Evolutionary conservation across 2,888 invertebrate species (phyloP).

Genomic region (Sinotaia quadrata): DNA sequence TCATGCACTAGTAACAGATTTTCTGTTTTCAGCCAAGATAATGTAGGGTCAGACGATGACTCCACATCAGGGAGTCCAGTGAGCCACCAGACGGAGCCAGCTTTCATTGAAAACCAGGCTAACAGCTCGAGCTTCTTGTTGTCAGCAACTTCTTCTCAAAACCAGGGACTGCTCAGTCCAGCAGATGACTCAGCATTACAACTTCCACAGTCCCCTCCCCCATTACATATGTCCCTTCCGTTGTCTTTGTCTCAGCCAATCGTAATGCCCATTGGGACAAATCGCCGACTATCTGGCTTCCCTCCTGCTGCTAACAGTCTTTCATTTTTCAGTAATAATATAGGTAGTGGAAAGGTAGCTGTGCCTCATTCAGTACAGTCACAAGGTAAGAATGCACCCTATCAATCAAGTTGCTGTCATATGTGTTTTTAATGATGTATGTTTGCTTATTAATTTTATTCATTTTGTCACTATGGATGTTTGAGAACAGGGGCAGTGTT

Average conservation of each 20-base stretch:
- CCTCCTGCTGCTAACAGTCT: conserved; percentile 55
- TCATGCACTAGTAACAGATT: no score
- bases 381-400: not conserved
- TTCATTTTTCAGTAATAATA: conserved; percentile 64
- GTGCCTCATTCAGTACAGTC: conserved; percentile 7
- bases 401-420: not conserved
- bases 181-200: conserved; percentile 3
- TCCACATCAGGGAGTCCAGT: conserved; percentile 22
- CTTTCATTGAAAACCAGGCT: not conserved
- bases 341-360: conserved; percentile 20
- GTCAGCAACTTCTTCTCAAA: not conserved
- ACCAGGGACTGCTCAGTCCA: conserved; percentile 13
- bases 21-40: conserved; percentile 12
- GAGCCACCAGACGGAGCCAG: not conserved
- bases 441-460: no score
- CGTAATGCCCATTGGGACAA: conserved; percentile 24
- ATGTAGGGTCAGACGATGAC: conserved; percentile 13
- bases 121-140: conserved; percentile 11
- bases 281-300: conserved; percentile 23
- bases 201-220: not conserved
- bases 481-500: no score
- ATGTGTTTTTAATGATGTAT: not conserved
- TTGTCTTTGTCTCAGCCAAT: conserved; percentile 4
- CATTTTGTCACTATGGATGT: no score
- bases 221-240: conserved; percentile 12